Evolutionary conservation across 2,797 vertebrate genomes (phyloP).

Genomic region (Cynodonichthys magdalenae): DNA sequence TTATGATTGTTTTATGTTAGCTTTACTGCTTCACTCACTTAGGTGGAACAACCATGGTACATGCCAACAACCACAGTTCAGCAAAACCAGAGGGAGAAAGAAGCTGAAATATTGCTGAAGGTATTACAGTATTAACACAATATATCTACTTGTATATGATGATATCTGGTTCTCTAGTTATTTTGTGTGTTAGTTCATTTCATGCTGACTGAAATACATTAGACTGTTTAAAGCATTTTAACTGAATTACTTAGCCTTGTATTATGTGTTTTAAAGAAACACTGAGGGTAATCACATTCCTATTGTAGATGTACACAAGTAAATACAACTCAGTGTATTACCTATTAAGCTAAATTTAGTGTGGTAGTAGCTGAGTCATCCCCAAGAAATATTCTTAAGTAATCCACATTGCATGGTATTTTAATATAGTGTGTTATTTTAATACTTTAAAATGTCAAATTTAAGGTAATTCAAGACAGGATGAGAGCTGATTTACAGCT

Average conservation of each 20-base stretch:
- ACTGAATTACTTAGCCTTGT: not conserved
- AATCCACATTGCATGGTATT: too few relatives aligned
- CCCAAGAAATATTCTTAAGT: too few relatives aligned
- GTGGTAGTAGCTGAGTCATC: too few relatives aligned
- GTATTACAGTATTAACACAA: constrained; percentile 6
- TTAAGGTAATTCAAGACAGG: not conserved
- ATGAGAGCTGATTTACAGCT: constrained; percentile 37
- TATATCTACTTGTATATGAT: not conserved
- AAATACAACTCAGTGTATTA: too few relatives aligned
- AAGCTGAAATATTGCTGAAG: constrained; percentile 24
- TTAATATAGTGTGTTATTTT: too few relatives aligned
- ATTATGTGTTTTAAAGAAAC: not conserved
- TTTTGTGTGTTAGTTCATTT: too few relatives aligned
- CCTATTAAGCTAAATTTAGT: too few relatives aligned
- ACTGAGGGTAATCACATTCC: too few relatives aligned
- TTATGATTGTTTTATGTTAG: not conserved
- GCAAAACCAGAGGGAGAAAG: not conserved
- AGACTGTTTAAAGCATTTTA: not conserved
- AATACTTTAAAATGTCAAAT: too few relatives aligned
- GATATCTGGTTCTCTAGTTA: not conserved
- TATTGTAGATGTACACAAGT: too few relatives aligned
- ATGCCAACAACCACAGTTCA: not conserved
- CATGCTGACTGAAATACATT: not conserved
- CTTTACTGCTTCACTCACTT: not conserved
- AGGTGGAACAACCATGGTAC: not conserved